Base-by-base conservation (phyloP, 2,888 invertebrate species). In the Acronicta psi region DNA sequence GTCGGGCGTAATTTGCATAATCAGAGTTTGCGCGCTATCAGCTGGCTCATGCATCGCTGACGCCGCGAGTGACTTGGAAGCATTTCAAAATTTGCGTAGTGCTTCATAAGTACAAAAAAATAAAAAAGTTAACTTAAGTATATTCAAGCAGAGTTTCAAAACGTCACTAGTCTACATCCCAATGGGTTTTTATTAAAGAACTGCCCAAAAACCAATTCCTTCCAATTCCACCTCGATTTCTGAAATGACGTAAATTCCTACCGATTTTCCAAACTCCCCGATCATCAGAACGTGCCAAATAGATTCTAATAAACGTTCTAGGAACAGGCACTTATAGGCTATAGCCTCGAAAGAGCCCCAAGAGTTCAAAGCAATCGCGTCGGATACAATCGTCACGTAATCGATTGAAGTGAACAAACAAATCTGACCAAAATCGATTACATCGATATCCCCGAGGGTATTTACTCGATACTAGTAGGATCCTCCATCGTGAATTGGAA, bases 391-490 rank as follows among this genome's bases (percentile, higher is more conserved):
- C 59, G 63, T 75, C 75, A 75, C 75, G 87, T 83, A 88, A 88
- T 86, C 86, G 84, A 85, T 86, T 87, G 76, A 70, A 82, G 79
- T 79, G 81, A 80, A 82, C 84, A 83, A 86, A 85, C 82, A 86
- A 85, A 85, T 86, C 79, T 80, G 69, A 75, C 44, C 60, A 67
- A 77, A 88, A 85, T 85, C 80, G 82, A 85, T 84, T 79, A 77
- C 63, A 63, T 64, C 74, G 69, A 79, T 79, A 77, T 77, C 68
- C 73, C 63, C 51, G 40, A 62, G 79, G 71, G 73, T 79, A 68
- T 79, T 81, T 78, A 74, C 73, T 60, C 41, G 47, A 59, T 64
- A 66, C 49, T 47, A 36, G 17, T 41, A 59, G 60, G 53, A 64
- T 69, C 52, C 63, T 62, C 47, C 55, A 58, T 52, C 42, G 58